phyloP scores from a whole-genome alignment of 2,797 vertebrate species.

The Poecilia gillii region DNA sequence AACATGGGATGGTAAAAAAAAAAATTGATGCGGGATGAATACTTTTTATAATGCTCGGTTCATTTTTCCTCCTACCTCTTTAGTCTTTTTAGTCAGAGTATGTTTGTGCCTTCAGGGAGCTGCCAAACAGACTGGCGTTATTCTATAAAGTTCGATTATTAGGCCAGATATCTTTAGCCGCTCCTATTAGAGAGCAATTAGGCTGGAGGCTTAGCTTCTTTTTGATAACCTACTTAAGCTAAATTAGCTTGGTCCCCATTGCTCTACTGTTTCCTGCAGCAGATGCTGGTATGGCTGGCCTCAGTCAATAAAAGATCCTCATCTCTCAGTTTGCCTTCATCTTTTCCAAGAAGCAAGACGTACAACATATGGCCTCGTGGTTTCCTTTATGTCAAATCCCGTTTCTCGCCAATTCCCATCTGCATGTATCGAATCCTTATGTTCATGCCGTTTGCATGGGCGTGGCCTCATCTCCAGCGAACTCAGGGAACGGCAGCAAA shows the following conservation, averaged over 20 bases:
- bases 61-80: not conserved
- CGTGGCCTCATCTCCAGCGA: slow-evolving; percentile 6
- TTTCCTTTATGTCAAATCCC: not conserved
- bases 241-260: slow-evolving; percentile 54
- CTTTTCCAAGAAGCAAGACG: slow-evolving; percentile 23
- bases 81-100: slow-evolving; percentile 8
- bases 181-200: slow-evolving; percentile 55
- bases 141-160: slow-evolving; percentile 52
- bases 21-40: not conserved
- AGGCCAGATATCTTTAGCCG: slow-evolving; percentile 71
- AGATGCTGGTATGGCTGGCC: not conserved
- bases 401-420: not conserved
- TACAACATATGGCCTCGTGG: slow-evolving; percentile 24
- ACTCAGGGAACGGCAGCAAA: not conserved
- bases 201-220: slow-evolving; percentile 55
- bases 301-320: slow-evolving; percentile 19
- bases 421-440: not conserved
- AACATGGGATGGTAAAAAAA: not conserved
- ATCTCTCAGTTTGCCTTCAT: slow-evolving; percentile 21
- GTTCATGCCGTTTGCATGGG: not conserved
- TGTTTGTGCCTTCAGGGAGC: slow-evolving; percentile 4
- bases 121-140: slow-evolving; percentile 10
- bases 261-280: slow-evolving; percentile 26
- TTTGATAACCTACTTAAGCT: slow-evolving; percentile 70
- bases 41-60: not conserved